Percentiles rank a stretch among this genome's conserved stretches.
Evolutionary conservation across 2,888 invertebrate species (phyloP).

Genomic region (Rhyacophila evoluta): DNA sequence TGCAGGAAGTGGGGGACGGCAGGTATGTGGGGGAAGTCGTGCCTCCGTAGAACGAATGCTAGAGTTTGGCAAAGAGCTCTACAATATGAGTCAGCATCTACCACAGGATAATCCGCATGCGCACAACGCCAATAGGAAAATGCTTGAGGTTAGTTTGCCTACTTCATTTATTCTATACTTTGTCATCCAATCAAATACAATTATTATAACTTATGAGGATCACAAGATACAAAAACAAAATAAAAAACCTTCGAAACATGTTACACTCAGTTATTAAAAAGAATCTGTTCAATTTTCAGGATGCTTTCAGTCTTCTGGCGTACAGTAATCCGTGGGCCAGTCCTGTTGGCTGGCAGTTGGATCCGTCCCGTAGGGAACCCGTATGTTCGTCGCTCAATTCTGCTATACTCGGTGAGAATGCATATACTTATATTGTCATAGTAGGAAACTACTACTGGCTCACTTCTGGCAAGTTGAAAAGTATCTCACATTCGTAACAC

Average conservation of each 20-base stretch:
- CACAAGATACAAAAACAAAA: too few relatives aligned
- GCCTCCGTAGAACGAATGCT: conserved; percentile 93
- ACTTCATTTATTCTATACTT: too few relatives aligned
- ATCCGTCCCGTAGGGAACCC: conserved; percentile 93
- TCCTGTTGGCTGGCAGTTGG: conserved; percentile 95
- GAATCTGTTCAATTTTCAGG: conserved; percentile 74
- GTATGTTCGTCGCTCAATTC: conserved; percentile 97
- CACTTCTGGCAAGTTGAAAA: too few relatives aligned
- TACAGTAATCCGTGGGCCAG: conserved; percentile 98
- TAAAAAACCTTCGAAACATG: too few relatives aligned
- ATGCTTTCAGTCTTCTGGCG: conserved; percentile 97
- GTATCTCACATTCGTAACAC: too few relatives aligned
- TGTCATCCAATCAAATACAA: too few relatives aligned
- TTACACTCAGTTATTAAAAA: too few relatives aligned
- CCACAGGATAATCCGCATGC: conserved; percentile 85
- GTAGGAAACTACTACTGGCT: too few relatives aligned
- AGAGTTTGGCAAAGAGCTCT: conserved; percentile 93
- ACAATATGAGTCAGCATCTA: conserved; percentile 89
- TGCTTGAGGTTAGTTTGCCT: conserved; percentile 79
- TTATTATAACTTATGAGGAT: too few relatives aligned
- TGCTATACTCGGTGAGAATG: conserved; percentile 88
- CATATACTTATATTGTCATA: too few relatives aligned
- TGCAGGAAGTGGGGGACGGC: conserved; percentile 60
- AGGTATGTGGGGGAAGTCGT: conserved; percentile 77
- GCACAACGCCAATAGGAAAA: conserved; percentile 84